Conservation (phyloP, 92 coral and sea anemone genomes). For the Actinernus sp. region DNA sequence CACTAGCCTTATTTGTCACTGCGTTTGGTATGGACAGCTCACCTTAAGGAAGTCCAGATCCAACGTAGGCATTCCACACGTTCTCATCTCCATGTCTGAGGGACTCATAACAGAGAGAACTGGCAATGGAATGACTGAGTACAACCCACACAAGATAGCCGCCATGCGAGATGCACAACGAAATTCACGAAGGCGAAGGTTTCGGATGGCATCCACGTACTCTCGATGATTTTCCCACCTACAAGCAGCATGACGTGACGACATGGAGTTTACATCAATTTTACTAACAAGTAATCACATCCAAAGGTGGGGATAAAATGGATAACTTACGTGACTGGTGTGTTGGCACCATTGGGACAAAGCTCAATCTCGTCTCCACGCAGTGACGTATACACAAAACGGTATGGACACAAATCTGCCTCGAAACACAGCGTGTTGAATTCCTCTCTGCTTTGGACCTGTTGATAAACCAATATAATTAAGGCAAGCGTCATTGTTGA, state of each 20-base stretch:
- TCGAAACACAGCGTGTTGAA: conserved; percentile 92
- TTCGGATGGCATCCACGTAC: conserved; percentile 85
- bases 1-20: no score
- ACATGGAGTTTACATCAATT: background rate
- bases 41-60: conserved; percentile 99
- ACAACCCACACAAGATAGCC: conserved; percentile 86
- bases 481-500: background rate
- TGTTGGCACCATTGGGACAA: conserved; percentile 73
- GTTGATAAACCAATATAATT: background rate
- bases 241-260: background rate
- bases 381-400: conserved; percentile 94
- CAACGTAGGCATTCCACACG: conserved; percentile 91
- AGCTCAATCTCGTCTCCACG: conserved; percentile 93
- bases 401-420: conserved; percentile 93
- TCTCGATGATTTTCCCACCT: conserved; percentile 96
- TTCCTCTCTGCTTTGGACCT: conserved; percentile 88
- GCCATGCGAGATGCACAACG: conserved; percentile 91
- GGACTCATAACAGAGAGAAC: conserved; percentile 86
- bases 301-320: background rate
- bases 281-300: background rate
- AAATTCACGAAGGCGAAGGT: conserved; percentile 85
- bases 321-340: conserved; percentile 84
- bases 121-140: conserved; percentile 91
- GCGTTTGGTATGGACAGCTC: no score
- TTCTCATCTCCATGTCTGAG: conserved; percentile 89